A percentile compares a stretch with the other conserved stretches of the same genome.
Evolutionary conservation across 2,113 vertebrate genomes (phyloP).

Genomic region (Benitochromis conjunctus): DNA sequence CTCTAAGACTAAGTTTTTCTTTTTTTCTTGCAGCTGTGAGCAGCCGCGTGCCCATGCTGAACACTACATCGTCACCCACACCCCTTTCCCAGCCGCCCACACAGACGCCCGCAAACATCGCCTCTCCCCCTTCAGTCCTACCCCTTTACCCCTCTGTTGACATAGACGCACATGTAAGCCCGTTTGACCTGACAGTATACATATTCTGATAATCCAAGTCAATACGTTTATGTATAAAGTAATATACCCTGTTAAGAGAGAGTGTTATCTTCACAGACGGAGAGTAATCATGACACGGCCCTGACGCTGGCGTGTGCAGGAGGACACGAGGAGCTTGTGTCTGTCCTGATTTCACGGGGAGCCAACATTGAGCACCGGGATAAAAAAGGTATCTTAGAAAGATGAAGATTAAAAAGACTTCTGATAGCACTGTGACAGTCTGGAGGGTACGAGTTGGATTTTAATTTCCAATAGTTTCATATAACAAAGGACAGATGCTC

Average conservation of each 20-base stretch:
- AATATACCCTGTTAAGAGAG: background rate
- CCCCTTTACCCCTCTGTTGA: slow-evolving; percentile 94
- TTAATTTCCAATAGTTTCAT: background rate
- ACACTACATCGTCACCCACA: slow-evolving; percentile 83
- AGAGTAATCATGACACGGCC: slow-evolving; percentile 98
- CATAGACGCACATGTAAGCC: slow-evolving; percentile 93
- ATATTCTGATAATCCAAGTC: background rate
- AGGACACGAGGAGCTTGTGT: slow-evolving; percentile 96
- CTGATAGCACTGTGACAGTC: background rate
- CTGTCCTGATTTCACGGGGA: slow-evolving; percentile 92
- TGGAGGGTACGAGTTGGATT: background rate
- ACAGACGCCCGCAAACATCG: slow-evolving; percentile 79
- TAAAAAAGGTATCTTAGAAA: slow-evolving; percentile 85
- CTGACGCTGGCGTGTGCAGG: slow-evolving; percentile 95
- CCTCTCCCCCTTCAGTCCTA: slow-evolving; percentile 83
- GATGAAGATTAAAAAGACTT: background rate
- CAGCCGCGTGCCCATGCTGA: slow-evolving; percentile 88
- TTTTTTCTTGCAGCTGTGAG: slow-evolving; percentile 83
- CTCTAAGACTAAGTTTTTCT: background rate
- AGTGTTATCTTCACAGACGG: slow-evolving; percentile 77
- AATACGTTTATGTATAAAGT: background rate
- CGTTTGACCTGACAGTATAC: background rate
- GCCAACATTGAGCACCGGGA: slow-evolving; percentile 98
- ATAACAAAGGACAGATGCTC: background rate
- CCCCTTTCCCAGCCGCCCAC: slow-evolving; percentile 74